Evolutionary conservation across 1,140 invertebrate species (phyloP), one percentile per base, ranked within the genome.

Genomic region (Andricus grossulariae): DNA sequence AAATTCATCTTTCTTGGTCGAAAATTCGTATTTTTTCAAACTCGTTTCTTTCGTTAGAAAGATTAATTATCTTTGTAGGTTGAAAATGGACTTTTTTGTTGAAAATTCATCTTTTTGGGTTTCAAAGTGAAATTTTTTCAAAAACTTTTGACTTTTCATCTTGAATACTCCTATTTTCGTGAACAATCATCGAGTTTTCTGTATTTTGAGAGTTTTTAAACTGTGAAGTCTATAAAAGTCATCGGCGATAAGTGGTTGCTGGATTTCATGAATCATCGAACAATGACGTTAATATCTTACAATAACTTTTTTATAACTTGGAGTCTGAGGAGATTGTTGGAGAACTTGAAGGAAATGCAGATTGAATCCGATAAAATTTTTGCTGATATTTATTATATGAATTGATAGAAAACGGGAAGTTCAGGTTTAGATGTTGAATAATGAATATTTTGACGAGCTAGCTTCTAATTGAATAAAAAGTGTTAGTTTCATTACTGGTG

Each of bases 261-360:
- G 57, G 57, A 66, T 32, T 66, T 66, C 39, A 66, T 66, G 57
- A 66, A 32, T 66, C 57, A 66, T 21, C 32, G 57, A 66, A 21
- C 25, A 66, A 66, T 66, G 57, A 66, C 57, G 57, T 66, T 66
- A 66, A 66, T 66, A 66, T 66, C 57, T 66, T 39, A 66, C 57
- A 66, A 66, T 32, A 66, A 39, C 57, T 60, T 13, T 66, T 32
- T 66, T 25, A 32, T 66, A 66, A 6, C n/a, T 18, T 19, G 11
- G 19, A 21, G 18, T 57, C 55, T 25, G 11, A 21, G 12, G 8
- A 21, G 19, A 66, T 66, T 66, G 25, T 13, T 66, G 39, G 57
- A 66, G 39, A 39, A 66, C 57, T 39, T 25, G 55, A 60, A 15
- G 11, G 5, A 25, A 18, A 19, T 25, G 19, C 11, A 39, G 6